Evolutionary conservation across 2,888 invertebrate species (phyloP).

Genomic region (Melitaea athalia): DNA sequence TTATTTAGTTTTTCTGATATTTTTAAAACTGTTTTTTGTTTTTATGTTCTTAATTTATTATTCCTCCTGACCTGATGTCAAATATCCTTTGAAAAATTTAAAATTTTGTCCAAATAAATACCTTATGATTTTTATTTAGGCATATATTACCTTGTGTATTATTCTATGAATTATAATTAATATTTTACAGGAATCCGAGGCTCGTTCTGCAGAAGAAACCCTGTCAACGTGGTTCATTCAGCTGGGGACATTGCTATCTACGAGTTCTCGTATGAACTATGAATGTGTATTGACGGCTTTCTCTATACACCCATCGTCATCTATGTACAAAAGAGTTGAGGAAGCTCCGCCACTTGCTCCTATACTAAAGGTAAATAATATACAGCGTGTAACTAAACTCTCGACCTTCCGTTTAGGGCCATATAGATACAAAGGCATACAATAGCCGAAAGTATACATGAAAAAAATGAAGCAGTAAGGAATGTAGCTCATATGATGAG

Average conservation of each 20-base stretch:
- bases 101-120: no score
- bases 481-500: no score
- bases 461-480: no score
- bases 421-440: no score
- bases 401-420: no score
- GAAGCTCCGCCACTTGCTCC: slow-evolving; percentile 53
- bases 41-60: no score
- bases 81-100: no score
- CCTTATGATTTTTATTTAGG: neutral
- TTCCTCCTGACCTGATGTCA: no score
- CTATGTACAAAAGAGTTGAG: slow-evolving; percentile 82
- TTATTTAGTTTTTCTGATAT: neutral
- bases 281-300: slow-evolving; percentile 90
- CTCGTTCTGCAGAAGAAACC: slow-evolving; percentile 75
- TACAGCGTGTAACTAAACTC: no score
- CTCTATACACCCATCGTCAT: slow-evolving; percentile 86
- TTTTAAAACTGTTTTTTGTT: neutral
- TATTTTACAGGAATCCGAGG: slow-evolving; percentile 76
- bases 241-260: slow-evolving; percentile 83
- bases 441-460: no score
- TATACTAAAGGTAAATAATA: slow-evolving; percentile 27
- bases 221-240: slow-evolving; percentile 84
- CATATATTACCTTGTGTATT: neutral
- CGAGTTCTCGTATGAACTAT: slow-evolving; percentile 83
- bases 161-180: neutral